Percentiles rank a stretch among this genome's conserved stretches.
Evolutionary conservation across 2,797 vertebrate species (phyloP).

Genomic region (Poecile montanus): DNA sequence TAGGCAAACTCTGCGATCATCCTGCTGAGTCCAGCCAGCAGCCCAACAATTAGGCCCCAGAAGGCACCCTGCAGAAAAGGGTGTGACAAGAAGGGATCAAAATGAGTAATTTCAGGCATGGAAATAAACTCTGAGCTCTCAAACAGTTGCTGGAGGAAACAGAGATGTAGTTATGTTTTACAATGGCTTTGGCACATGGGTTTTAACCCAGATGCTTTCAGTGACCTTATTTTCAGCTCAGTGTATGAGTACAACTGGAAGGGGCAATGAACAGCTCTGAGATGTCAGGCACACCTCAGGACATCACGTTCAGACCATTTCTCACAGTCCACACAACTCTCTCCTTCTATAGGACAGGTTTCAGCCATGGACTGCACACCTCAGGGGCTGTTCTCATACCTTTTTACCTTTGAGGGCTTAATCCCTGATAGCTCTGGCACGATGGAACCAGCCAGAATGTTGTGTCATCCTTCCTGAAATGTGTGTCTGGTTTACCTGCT

Average conservation of each 20-base stretch:
- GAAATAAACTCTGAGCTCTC: background rate
- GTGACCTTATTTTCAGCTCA: background rate
- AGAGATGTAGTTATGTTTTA: background rate
- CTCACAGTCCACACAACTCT: background rate
- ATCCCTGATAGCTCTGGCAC: background rate
- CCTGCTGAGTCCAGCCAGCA: constrained; percentile 82
- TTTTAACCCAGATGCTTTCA: background rate
- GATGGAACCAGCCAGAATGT: background rate
- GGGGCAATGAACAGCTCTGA: background rate
- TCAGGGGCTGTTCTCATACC: background rate
- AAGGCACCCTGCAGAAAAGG: constrained; percentile 88
- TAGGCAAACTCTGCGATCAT: constrained; percentile 92
- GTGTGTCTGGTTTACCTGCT: background rate
- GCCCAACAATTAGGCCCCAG: constrained; percentile 86
- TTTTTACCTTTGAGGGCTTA: background rate
- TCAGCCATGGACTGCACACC: background rate
- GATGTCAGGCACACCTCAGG: background rate
- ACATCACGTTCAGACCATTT: background rate
- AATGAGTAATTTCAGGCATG: background rate
- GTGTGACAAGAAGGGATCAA: background rate
- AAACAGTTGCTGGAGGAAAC: background rate
- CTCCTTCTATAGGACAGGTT: background rate
- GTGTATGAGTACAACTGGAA: background rate
- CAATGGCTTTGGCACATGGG: background rate
- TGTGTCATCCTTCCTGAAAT: background rate